Conservation (phyloP, 2,888 invertebrate species). For the Gymnosoma rotundatum region DNA sequence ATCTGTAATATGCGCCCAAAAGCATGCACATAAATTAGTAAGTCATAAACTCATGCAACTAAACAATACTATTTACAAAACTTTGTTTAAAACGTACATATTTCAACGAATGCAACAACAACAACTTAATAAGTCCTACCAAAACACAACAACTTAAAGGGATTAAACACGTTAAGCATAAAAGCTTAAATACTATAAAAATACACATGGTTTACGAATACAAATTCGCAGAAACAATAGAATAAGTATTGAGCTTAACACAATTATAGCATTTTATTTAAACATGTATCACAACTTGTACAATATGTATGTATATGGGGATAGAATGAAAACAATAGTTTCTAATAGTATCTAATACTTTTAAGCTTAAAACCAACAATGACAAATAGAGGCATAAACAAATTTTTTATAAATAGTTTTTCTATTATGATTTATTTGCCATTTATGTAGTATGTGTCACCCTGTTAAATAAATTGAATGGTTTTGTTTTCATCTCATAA, state of each 20-base stretch:
- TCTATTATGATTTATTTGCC: background rate
- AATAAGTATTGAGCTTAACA: background rate
- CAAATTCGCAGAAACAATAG: background rate
- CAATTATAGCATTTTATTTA: background rate
- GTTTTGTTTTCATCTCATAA: too few species aligned
- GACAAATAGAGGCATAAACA: background rate
- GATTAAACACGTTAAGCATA: slow-evolving; percentile 43
- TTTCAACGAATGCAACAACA: too few species aligned
- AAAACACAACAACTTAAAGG: slow-evolving; percentile 21
- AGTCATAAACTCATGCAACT: slow-evolving; percentile 28
- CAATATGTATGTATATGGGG: too few species aligned
- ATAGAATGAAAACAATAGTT: too few species aligned
- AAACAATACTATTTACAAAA: slow-evolving; percentile 27
- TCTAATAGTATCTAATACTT: too few species aligned
- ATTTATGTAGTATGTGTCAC: background rate
- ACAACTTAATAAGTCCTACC: slow-evolving; percentile 46
- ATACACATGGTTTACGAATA: slow-evolving; percentile 19
- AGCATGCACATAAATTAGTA: background rate
- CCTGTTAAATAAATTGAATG: background rate
- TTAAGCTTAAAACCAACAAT: background rate
- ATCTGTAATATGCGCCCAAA: background rate
- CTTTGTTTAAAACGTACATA: background rate
- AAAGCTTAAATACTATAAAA: slow-evolving; percentile 5
- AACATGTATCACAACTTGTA: too few species aligned
- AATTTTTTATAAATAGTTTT: background rate